Percentiles rank a stretch among this genome's conserved stretches.
These are phyloP conservation scores for Ursus arctos DNA, from an alignment of 2,113 vertebrate genomes.

Conservation along the genomic window DNA sequence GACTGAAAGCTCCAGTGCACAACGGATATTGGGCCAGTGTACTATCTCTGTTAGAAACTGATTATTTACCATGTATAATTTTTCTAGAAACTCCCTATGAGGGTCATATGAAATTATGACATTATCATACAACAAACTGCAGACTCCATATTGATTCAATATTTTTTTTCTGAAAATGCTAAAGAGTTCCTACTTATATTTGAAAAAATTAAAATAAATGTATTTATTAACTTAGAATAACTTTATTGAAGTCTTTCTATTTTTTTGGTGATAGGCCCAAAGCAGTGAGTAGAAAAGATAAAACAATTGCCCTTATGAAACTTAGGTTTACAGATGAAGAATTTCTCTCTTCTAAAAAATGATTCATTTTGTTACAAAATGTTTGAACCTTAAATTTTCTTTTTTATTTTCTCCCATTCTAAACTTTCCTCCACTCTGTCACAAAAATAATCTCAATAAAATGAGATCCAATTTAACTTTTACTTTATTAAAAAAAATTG, in stretches of 20 bases:
- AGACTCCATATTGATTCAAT: background rate
- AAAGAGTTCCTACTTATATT: background rate
- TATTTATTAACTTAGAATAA: background rate
- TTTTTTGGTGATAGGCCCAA: background rate
- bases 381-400: background rate
- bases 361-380: background rate
- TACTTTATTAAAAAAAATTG: background rate
- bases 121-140: background rate
- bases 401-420: background rate
- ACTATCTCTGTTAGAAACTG: background rate
- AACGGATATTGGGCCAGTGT: background rate
- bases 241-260: background rate
- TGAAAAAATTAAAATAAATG: background rate
- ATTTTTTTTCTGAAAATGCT: background rate
- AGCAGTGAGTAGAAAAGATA: background rate
- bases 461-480: background rate
- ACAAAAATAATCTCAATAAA: background rate
- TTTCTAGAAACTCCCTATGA: background rate
- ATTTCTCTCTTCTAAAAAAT: background rate
- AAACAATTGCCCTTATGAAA: background rate
- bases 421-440: background rate
- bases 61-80: background rate
- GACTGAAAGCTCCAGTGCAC: background rate
- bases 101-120: background rate
- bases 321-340: background rate